Conservation (phyloP, 1,140 invertebrate species). For the Matsumurasca onukii region DNA sequence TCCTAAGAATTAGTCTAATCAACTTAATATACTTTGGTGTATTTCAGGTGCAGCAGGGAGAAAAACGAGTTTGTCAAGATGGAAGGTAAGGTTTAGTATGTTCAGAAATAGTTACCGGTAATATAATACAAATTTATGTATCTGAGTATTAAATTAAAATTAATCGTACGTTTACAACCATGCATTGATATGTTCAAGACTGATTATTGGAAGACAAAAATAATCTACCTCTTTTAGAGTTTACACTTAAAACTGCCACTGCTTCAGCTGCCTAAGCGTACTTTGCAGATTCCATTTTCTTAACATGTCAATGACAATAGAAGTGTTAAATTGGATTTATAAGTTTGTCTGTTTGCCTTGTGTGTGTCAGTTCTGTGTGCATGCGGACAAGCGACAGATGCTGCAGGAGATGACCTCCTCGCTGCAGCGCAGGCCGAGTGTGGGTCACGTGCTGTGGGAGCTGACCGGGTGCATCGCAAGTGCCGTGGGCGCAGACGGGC, state of each 20-base stretch:
- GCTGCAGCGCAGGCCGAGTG: slow-evolving; percentile 54
- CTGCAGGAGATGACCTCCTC: slow-evolving; percentile 59
- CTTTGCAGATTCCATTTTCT: too few relatives aligned
- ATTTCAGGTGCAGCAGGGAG: slow-evolving; percentile 45
- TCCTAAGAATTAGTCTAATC: too few relatives aligned
- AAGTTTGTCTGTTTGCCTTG: too few relatives aligned
- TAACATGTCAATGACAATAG: too few relatives aligned
- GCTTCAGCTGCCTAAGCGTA: too few relatives aligned
- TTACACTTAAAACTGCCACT: too few relatives aligned
- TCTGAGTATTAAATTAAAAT: too few relatives aligned
- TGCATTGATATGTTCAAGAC: too few relatives aligned
- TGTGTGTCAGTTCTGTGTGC: slow-evolving; percentile 55
- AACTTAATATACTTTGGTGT: slow-evolving; percentile 28
- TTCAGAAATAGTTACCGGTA: neutral
- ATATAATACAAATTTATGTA: neutral
- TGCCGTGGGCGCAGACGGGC: slow-evolving; percentile 60
- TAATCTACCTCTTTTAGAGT: too few relatives aligned
- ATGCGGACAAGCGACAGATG: slow-evolving; percentile 63
- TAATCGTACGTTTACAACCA: too few relatives aligned
- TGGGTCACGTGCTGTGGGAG: slow-evolving; percentile 60
- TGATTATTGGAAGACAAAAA: too few relatives aligned
- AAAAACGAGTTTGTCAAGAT: slow-evolving; percentile 56
- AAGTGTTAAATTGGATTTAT: too few relatives aligned
- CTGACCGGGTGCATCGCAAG: slow-evolving; percentile 59
- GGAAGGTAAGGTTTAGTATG: slow-evolving; percentile 56